Evolutionary conservation across 2,888 invertebrate genomes (phyloP).

Genomic region (Germaria angustata): DNA sequence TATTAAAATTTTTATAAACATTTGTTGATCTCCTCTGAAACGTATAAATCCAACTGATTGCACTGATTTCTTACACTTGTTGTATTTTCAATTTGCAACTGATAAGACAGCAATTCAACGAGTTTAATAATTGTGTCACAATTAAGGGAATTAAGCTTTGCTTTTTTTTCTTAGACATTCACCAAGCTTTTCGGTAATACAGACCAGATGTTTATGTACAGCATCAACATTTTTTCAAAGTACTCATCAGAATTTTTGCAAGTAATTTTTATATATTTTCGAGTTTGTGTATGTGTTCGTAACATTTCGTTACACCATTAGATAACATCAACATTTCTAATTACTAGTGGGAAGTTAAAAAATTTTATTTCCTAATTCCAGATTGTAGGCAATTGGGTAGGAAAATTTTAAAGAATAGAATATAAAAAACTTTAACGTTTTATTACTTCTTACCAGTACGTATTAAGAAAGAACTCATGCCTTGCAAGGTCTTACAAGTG

Average conservation of each 20-base stretch:
- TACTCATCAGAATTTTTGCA: background rate
- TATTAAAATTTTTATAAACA: conserved; percentile 61
- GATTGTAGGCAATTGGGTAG: too few species aligned
- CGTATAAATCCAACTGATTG: conserved; percentile 58
- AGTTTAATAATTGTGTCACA: conserved; percentile 45
- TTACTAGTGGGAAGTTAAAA: too few species aligned
- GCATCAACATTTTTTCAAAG: background rate
- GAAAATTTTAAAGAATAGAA: too few species aligned
- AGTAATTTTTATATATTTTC: too few species aligned
- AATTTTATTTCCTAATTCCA: too few species aligned
- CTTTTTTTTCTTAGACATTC: background rate
- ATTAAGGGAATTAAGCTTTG: conserved; percentile 1
- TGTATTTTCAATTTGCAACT: conserved; percentile 43
- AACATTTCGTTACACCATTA: too few species aligned
- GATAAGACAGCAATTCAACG: conserved; percentile 25
- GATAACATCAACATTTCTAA: too few species aligned
- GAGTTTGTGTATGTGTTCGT: too few species aligned
- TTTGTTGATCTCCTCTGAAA: conserved; percentile 57
- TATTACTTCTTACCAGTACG: too few species aligned
- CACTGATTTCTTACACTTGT: conserved; percentile 43
- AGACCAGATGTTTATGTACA: background rate
- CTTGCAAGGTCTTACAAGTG: too few species aligned
- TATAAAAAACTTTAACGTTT: too few species aligned
- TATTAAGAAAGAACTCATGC: too few species aligned
- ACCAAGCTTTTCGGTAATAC: background rate